phyloP scores from a whole-genome alignment of 2,888 invertebrate genomes.

The Deladenus siricidicola region DNA sequence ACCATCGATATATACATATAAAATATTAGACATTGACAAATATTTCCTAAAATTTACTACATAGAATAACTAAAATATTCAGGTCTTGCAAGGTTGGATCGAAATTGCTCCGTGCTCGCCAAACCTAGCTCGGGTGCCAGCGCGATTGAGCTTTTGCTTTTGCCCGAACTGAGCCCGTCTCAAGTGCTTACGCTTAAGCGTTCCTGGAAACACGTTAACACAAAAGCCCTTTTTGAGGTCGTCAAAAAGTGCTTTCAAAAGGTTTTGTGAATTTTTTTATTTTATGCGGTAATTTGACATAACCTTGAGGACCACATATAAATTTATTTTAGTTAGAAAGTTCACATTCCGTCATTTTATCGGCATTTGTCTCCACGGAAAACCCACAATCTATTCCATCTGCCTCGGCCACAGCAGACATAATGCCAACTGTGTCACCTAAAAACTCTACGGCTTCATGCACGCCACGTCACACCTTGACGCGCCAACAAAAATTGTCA shows the following conservation, averaged over 20 bases:
- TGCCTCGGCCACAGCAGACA: too few species aligned
- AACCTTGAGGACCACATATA: background rate
- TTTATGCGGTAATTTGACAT: too few species aligned
- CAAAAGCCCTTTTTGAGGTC: constrained; percentile 42
- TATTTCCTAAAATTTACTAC: background rate
- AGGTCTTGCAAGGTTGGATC: constrained; percentile 11
- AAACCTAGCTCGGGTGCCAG: constrained; percentile 18
- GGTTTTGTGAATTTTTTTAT: constrained; percentile 24
- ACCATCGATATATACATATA: too few species aligned
- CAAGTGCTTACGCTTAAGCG: constrained; percentile 35
- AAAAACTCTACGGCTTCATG: background rate
- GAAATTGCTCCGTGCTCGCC: constrained; percentile 10
- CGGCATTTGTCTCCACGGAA: constrained; percentile 14
- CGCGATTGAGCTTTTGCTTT: too few species aligned
- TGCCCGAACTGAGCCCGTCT: constrained; percentile 33
- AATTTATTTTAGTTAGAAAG: constrained; percentile 18
- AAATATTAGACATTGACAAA: too few species aligned
- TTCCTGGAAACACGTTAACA: constrained; percentile 50
- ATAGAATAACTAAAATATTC: background rate
- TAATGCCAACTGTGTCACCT: background rate
- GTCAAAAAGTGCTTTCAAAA: constrained; percentile 42
- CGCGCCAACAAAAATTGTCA: background rate
- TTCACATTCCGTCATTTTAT: constrained; percentile 10
- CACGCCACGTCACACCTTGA: background rate
- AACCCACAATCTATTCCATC: background rate